A percentile compares a stretch with the other conserved stretches of the same genome.
phyloP scores from a whole-genome alignment of 1,140 invertebrate genomes.

The Macrostomum lignano region DNA sequence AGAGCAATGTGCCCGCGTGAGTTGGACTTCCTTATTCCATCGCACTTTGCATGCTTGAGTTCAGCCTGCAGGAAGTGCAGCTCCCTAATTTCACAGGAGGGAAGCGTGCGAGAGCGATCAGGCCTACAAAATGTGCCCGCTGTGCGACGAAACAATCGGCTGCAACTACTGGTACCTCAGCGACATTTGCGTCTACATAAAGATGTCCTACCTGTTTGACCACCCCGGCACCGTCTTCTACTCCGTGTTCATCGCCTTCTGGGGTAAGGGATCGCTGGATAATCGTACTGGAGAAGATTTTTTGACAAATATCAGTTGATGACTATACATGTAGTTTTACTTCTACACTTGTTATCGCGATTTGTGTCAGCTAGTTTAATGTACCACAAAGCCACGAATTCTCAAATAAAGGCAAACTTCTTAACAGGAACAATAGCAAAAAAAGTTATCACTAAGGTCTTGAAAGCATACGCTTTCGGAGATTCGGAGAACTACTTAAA shows the following conservation, averaged over 20 bases:
- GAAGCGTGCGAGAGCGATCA: slow-evolving; percentile 24
- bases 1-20: slow-evolving; percentile 28
- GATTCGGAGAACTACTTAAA: no score
- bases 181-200: slow-evolving; percentile 39
- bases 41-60: background rate
- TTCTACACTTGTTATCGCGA: no score
- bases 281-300: no score
- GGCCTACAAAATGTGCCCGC: slow-evolving; percentile 42
- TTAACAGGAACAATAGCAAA: no score
- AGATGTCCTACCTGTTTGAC: slow-evolving; percentile 43
- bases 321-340: no score
- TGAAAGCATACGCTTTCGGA: no score
- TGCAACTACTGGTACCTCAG: slow-evolving; percentile 42
- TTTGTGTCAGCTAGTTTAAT: no score
- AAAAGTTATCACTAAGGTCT: no score
- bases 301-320: no score
- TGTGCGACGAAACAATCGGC: slow-evolving; percentile 38
- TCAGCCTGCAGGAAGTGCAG: no score
- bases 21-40: slow-evolving; percentile 7
- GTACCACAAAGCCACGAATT: no score
- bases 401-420: no score
- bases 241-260: slow-evolving; percentile 46
- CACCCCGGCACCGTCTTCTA: slow-evolving; percentile 45
- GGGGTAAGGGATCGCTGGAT: slow-evolving; percentile 37
- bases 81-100: slow-evolving; percentile 14